phyloP scores from a whole-genome alignment of 2,113 vertebrate species.

The Xenus cinereus region DNA sequence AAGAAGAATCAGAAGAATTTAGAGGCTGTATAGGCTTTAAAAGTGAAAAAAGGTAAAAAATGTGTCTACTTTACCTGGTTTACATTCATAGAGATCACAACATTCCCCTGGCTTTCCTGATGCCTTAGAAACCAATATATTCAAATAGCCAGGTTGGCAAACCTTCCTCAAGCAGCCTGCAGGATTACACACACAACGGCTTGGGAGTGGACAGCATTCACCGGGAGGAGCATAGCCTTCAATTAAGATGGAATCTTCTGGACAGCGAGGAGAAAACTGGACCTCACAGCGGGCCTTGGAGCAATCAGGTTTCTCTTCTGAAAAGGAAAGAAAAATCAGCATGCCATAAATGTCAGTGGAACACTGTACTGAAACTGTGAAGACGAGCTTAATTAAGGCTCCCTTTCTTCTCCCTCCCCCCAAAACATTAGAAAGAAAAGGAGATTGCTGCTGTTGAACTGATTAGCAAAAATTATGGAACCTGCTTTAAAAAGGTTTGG shows the following conservation, averaged over 20 bases:
- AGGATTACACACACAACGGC: conserved; percentile 88
- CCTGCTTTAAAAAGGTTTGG: not conserved
- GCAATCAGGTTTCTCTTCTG: conserved; percentile 91
- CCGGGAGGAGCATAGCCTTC: conserved; percentile 90
- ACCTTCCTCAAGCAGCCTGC: conserved; percentile 89
- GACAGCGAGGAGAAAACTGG: conserved; percentile 89
- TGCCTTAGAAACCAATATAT: conserved; percentile 88
- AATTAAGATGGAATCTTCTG: conserved; percentile 89
- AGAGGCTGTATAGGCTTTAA: not conserved
- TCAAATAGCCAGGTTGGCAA: conserved; percentile 88
- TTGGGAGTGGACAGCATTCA: conserved; percentile 88
- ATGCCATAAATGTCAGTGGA: not conserved
- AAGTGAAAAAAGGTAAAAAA: not conserved
- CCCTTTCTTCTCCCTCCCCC: not conserved
- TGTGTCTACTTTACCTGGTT: conserved; percentile 79
- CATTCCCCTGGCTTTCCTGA: conserved; percentile 90
- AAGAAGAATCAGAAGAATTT: not conserved
- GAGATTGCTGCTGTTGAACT: not conserved
- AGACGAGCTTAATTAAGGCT: not conserved
- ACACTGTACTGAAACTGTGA: not conserved
- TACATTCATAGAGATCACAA: conserved; percentile 92
- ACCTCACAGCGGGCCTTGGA: conserved; percentile 89
- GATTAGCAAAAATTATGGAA: not conserved
- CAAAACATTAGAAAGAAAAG: not conserved
- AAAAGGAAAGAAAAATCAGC: conserved; percentile 68